Evolutionary conservation across 2,113 vertebrate genomes (phyloP).

Genomic region (Zapornia atra): DNA sequence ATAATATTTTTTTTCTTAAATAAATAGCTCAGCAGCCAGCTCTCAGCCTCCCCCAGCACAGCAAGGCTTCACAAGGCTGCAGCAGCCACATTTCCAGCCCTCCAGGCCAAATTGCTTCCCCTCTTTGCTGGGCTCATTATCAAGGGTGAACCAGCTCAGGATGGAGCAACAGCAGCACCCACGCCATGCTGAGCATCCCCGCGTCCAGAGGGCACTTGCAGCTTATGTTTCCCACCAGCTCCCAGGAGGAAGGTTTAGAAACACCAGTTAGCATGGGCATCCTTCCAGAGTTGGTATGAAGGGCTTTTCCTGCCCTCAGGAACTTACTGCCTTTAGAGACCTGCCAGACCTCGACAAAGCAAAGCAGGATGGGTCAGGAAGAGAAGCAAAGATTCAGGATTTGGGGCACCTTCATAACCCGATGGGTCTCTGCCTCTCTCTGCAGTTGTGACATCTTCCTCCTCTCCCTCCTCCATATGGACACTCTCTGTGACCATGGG

Average conservation of each 20-base stretch:
- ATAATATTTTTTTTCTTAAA: constrained; percentile 77
- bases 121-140: not conserved
- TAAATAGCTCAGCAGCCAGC: constrained; percentile 57
- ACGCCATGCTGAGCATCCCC: not conserved
- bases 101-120: not conserved
- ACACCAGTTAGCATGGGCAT: accelerated
- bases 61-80: not conserved
- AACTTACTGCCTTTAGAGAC: not conserved
- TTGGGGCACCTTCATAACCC: not conserved
- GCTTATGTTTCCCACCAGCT: not conserved
- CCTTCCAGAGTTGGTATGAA: accelerated
- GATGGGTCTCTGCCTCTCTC: not conserved
- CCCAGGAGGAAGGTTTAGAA: not conserved
- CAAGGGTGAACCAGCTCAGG: not conserved
- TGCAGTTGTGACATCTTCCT: not conserved
- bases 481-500: accelerated
- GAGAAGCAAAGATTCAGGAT: not conserved
- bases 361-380: not conserved
- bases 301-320: not conserved
- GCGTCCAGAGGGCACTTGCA: not conserved
- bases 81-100: constrained; percentile 37
- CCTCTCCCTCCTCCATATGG: not conserved
- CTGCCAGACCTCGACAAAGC: not conserved
- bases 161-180: not conserved
- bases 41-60: not conserved